phyloP scores from a whole-genome alignment of 1,140 invertebrate species.

The Delia radicum region DNA sequence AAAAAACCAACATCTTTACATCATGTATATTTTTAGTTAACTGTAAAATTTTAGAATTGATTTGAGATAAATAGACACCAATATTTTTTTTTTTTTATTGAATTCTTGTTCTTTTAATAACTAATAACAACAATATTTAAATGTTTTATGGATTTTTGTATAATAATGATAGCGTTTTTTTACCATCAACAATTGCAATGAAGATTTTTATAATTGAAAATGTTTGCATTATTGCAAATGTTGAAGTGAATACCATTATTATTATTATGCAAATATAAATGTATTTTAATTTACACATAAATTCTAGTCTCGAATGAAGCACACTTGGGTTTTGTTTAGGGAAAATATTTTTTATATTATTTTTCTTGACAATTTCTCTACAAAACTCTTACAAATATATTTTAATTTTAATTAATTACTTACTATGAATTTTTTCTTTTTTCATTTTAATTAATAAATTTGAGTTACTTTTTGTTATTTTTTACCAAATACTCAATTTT shows the following conservation, averaged over 20 bases:
- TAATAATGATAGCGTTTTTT: not conserved
- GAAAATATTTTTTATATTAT: too few relatives aligned
- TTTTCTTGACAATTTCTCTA: not conserved
- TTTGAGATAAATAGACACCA: conserved; percentile 26
- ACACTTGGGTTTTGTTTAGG: conserved; percentile 49
- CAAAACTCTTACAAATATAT: conserved; percentile 8
- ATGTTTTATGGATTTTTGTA: conserved; percentile 12
- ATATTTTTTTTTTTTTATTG: conserved; percentile 26
- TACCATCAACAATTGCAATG: too few relatives aligned
- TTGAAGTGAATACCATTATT: too few relatives aligned
- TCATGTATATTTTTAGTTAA: too few relatives aligned
- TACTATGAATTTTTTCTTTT: conserved; percentile 26
- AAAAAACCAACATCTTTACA: too few relatives aligned
- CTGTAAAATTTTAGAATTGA: conserved; percentile 1
- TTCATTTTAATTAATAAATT: not conserved
- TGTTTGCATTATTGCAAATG: too few relatives aligned
- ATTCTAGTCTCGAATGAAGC: conserved; percentile 49
- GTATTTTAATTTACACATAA: conserved; percentile 39
- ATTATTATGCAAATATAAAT: not conserved
- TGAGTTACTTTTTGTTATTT: conserved; percentile 27
- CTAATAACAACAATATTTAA: too few relatives aligned
- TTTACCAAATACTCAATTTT: conserved; percentile 29
- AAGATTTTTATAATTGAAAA: too few relatives aligned
- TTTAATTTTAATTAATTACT: conserved; percentile 1
- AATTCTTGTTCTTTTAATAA: conserved; percentile 22